Base-by-base conservation (phyloP, 2,888 invertebrate genomes). In the Caenorhabditis japonica region DNA sequence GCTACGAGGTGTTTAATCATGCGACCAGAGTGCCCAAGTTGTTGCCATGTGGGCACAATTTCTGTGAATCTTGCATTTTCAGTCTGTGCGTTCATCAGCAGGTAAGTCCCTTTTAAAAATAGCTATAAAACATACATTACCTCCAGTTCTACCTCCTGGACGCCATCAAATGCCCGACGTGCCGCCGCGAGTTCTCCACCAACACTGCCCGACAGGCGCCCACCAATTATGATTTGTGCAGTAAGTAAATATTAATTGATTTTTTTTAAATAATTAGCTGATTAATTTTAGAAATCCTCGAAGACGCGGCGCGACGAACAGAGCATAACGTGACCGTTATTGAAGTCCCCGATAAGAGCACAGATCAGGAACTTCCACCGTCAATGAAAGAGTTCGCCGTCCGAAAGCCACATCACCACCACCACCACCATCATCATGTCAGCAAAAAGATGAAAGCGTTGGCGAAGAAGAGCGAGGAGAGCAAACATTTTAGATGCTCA, bases 1-100 rank as follows among this genome's bases (percentile, higher is more conserved):
- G 81, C 30, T 66, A 76, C 53, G 79, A 80, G 38, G 58, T 71
- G 23, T 81, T 81, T 52, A 59, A 78, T 21, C 61, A 72, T 17
- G n/a, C 38, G 21, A 41, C 38, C 19, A 69, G 78, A 5, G 72
- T 62, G 1, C 85, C 85, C 12, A 84, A 85, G 43, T 51, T 85
- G n/a, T 75, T 85, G 12, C 84, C 85, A 19, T 85, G 85, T 51
- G 85, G 84, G 7, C 85, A 85, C 75, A 85, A 83, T 59, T 85
- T 85, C 56, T 85, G 85, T 55, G 77, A 79, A 27, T 64, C 78
- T 19, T 85, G 85, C 60, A 78, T 85, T 41, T 81, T 77, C 62
- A 77, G 79, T 7, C 71, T 85, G 7, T 81, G 82, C 58, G 79
- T 75, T 55, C 81, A 83, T 74, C 80, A 80, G 43, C 76, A 85